Evolutionary conservation across 2,888 invertebrate genomes (phyloP), one percentile per base, ranked within the genome.

Genomic region (Cosmorhoe ocellata): DNA sequence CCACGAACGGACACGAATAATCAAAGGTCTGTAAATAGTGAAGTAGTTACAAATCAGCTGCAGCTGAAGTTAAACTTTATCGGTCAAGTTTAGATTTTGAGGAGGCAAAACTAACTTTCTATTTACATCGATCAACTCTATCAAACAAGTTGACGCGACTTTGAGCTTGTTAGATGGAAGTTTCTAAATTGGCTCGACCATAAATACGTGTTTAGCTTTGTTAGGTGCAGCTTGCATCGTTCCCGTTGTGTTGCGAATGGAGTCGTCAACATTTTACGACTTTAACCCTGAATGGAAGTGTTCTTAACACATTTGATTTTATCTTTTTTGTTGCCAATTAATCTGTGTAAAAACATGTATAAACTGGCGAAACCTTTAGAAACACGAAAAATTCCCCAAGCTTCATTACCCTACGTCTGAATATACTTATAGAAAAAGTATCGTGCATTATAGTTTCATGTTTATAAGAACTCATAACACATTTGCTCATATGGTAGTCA

Each of bases 51-150:
- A 63, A 63, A 60, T 64, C 63, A 65, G 58, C 67, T 73, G 47
- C 40, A 45, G 44, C 37, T 32, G 33, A 39, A 39, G 41, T 12
- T 40, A 18, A 38, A 49, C 28, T 38, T 47, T 38, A 39, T 34
- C 32, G 14, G 33, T 13, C 12, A 27, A 32, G 31, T 32, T 48
- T 32, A 32, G 36, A 33, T 34, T 43, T 39, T 24, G 11, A 27
- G 27, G 22, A 34, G 30, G 34, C 33, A 27, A 42, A 43, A 43
- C 32, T 27, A 43, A 33, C 33, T 43, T 52, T 55, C 27, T 49
- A 43, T 48, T 39, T 11, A 54, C 42, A 49, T 76, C 69, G 74
- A 80, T 79, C 75, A 54, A 61, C 46, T 63, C 58, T 58, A 58
- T 48, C 55, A 57, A 33, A 22, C 44, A 55, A 56, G 56, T 59